These are phyloP conservation scores for Chiloscyllium plagiosum DNA, from an alignment of 2,113 vertebrate genomes.

Conservation along the genomic window DNA sequence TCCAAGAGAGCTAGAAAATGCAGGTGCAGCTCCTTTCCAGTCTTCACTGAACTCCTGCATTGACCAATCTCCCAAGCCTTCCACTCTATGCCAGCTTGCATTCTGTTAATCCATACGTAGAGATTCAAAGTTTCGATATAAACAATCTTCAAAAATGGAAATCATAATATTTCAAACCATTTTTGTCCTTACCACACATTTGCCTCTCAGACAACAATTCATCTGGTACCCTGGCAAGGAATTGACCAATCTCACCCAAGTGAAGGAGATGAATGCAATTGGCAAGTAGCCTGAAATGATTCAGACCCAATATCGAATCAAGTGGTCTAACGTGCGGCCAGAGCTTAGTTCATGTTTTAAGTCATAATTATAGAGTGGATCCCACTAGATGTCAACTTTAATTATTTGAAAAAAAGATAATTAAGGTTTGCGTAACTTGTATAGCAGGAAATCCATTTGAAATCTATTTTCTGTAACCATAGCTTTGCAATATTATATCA, in stretches of 20 bases:
- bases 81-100: too few relatives aligned
- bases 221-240: not conserved
- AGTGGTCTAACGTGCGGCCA: not conserved
- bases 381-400: not conserved
- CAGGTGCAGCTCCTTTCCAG: too few relatives aligned
- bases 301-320: not conserved
- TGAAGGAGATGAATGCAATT: not conserved
- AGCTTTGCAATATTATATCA: not conserved
- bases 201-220: not conserved
- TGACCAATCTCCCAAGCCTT: too few relatives aligned
- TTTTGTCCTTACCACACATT: not conserved
- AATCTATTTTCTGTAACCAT: not conserved
- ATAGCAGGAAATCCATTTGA: not conserved
- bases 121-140: not conserved
- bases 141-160: not conserved
- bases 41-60: too few relatives aligned
- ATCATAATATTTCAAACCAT: not conserved
- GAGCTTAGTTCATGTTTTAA: slow-evolving; percentile 20
- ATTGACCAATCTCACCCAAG: not conserved
- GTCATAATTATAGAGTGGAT: not conserved
- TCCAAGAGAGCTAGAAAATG: too few relatives aligned
- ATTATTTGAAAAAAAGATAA: not conserved
- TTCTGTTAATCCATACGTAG: not conserved
- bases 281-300: not conserved
- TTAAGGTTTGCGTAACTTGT: not conserved